Evolutionary conservation across 1,140 invertebrate species (phyloP).

Genomic region (Oncopodura yosiiana): DNA sequence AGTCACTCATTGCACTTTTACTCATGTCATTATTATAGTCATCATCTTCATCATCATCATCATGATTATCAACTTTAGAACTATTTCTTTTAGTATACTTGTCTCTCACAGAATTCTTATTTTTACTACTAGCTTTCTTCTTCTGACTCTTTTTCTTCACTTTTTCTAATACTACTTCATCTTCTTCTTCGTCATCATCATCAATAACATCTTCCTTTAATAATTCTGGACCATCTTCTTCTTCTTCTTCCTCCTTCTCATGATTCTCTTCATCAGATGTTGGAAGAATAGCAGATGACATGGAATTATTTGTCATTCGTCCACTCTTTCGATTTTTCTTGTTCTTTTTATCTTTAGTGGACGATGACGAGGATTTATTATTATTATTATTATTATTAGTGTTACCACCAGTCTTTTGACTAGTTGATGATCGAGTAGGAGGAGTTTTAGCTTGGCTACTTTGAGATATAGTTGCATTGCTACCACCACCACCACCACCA

Average conservation of each 20-base stretch:
- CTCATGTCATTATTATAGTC: neutral
- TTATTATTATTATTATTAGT: neutral
- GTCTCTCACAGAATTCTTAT: neutral
- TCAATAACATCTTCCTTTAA: slow-evolving; percentile 7
- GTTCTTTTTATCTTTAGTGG: slow-evolving; percentile 12
- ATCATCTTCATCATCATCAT: slow-evolving; percentile 5
- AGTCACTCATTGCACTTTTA: neutral
- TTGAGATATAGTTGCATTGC: neutral
- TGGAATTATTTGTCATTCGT: slow-evolving; percentile 35
- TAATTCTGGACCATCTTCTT: slow-evolving; percentile 3
- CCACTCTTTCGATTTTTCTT: slow-evolving; percentile 26
- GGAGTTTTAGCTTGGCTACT: no score
- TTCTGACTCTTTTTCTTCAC: slow-evolving; percentile 8
- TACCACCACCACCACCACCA: slow-evolving; percentile 23
- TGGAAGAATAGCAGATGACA: slow-evolving; percentile 17
- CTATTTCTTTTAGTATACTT: neutral
- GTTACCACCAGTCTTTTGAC: neutral
- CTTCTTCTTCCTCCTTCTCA: slow-evolving; percentile 25
- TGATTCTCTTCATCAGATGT: no score
- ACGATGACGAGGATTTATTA: neutral
- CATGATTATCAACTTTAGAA: no score
- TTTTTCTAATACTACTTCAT: slow-evolving; percentile 14
- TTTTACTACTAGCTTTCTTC: neutral
- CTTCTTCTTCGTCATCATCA: slow-evolving; percentile 13
- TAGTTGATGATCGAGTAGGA: no score